Conservation (phyloP, 2,888 invertebrate genomes). For the Hirtodrosophila cameraria region DNA sequence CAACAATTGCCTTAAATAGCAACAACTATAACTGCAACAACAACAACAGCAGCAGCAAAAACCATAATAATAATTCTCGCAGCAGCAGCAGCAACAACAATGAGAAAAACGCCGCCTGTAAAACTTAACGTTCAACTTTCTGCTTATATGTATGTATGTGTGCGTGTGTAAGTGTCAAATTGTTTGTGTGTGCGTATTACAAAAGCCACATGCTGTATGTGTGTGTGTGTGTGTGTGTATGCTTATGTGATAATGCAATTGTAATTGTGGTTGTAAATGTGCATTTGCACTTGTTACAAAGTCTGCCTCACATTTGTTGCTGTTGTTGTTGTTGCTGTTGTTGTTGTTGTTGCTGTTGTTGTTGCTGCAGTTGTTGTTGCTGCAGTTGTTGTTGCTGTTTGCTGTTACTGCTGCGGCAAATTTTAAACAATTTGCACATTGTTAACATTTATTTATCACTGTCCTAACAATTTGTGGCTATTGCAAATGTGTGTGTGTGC, state of each 20-base stretch:
- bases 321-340: slow-evolving; percentile 65
- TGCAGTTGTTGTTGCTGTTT: slow-evolving; percentile 26
- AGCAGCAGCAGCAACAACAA: slow-evolving; percentile 42
- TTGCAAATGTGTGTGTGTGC: slow-evolving; percentile 9
- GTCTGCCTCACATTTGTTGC: slow-evolving; percentile 25
- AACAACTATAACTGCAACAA: slow-evolving; percentile 5
- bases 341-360: slow-evolving; percentile 57
- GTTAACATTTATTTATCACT: slow-evolving; percentile 73
- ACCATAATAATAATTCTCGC: slow-evolving; percentile 38
- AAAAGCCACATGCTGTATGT: slow-evolving; percentile 51
- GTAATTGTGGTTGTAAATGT: slow-evolving; percentile 68
- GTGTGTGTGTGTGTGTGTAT: slow-evolving; percentile 17
- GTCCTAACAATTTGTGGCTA: slow-evolving; percentile 58
- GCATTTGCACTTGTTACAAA: slow-evolving; percentile 58
- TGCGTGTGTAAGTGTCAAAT: slow-evolving; percentile 12
- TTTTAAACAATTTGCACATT: slow-evolving; percentile 70
- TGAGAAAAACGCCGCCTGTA: slow-evolving; percentile 35
- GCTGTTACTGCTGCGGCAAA: slow-evolving; percentile 60
- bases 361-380: no score
- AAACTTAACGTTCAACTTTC: slow-evolving; percentile 59
- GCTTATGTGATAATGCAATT: slow-evolving; percentile 64
- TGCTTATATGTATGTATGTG: slow-evolving; percentile 19
- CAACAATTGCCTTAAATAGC: slow-evolving; percentile 10
- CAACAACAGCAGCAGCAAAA: slow-evolving; percentile 4
- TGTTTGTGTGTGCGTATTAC: slow-evolving; percentile 26